Conservation (phyloP, 2,113 vertebrate species). For the Chlamydotis undulata region DNA sequence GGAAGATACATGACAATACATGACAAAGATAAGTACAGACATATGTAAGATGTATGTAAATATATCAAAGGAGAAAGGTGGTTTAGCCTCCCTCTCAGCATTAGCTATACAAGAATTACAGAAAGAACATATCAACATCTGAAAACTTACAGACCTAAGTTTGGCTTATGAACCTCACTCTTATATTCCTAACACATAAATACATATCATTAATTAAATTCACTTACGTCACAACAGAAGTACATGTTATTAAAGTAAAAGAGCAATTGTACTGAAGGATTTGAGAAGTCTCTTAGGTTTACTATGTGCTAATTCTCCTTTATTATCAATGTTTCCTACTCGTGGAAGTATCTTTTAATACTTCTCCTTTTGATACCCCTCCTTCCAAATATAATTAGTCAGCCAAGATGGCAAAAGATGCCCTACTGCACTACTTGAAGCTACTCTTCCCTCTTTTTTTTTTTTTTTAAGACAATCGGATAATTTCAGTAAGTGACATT, state of each 20-base stretch:
- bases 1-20: neutral
- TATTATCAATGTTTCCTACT: neutral
- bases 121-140: accelerated
- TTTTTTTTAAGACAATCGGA: neutral
- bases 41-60: neutral
- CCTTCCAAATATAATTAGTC: neutral
- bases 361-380: too few relatives aligned
- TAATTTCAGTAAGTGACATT: neutral
- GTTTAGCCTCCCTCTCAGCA: neutral
- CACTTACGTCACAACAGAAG: neutral
- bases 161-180: neutral
- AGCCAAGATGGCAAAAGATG: neutral
- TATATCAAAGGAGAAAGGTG: neutral
- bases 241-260: neutral
- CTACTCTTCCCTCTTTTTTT: neutral
- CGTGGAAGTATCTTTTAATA: neutral
- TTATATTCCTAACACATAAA: neutral
- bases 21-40: neutral
- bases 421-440: neutral
- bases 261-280: neutral
- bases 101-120: neutral
- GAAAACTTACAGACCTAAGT: neutral
- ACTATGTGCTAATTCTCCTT: neutral
- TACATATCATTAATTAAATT: neutral
- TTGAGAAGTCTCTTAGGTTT: neutral